Evolutionary conservation across 1,140 invertebrate genomes (phyloP), one percentile per base, ranked within the genome.

Genomic region (Camponotus floridanus): DNA sequence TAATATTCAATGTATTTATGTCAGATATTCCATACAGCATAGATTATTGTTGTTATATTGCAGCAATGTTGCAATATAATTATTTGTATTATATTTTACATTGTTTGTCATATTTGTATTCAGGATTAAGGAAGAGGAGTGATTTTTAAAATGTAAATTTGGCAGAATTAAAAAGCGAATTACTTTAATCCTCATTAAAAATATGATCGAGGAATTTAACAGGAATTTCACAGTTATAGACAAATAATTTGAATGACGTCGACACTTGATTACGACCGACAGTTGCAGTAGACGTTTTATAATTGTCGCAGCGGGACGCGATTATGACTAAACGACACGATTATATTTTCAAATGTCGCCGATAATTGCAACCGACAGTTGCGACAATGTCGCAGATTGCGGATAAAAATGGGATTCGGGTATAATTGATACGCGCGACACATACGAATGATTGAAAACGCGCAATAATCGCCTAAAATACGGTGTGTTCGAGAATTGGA

Each of bases 401-500:
- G 18, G 48, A 51, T 51, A 51, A 26, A 73, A 59, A 21, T 48
- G n/a, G n/a, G 21, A 42, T 26, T 59, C 21, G 36, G 59, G 11
- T 45, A 42, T 45, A 74, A 74, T 73, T 59, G 31, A 73, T 73
- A 45, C 36, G n/a, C 62, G 26, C 36, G 61, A 31, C 31, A 39
- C 45, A 26, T 67, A 33, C 51, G 48, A 33, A 70, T 71, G 73
- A 81, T 21, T 68, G 45, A 67, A 79, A 51, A 59, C 55, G 36
- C 67, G 55, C 73, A 71, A 81, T 73, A 42, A 73, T 55, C n/a
- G 36, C 45, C 51, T 81, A 59, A 73, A 73, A 61, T 61, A 59
- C 26, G 59, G 65, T 57, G 67, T 59, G 11, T 71, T 70, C 21
- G 51, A 59, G 13, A 57, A 36, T 81, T 55, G 57, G 57, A 83